Percentiles rank a stretch among this genome's conserved stretches.
Evolutionary conservation across 2,888 invertebrate genomes (phyloP).

Genomic region (Andrena bucephala): DNA sequence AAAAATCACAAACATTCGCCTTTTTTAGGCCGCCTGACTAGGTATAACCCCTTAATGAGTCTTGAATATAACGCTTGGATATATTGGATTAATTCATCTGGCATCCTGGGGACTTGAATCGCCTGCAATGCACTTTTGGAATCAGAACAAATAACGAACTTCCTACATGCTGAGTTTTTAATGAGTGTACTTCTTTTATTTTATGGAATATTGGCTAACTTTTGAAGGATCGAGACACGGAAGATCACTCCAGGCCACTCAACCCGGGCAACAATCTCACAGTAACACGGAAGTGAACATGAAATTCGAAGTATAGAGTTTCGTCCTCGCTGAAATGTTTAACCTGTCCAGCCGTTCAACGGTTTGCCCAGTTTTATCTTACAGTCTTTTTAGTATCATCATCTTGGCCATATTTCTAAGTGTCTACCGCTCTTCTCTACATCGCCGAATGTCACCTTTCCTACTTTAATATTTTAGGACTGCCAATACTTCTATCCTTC

Average conservation of each 20-base stretch:
- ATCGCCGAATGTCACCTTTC: constrained; percentile 15
- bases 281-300: background rate
- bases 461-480: constrained; percentile 7
- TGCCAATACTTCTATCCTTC: constrained; percentile 6
- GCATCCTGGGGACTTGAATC: no score
- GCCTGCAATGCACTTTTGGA: no score
- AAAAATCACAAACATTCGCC: no score
- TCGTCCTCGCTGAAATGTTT: constrained; percentile 36
- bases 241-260: background rate
- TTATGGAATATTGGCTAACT: background rate
- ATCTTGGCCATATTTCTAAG: constrained; percentile 31
- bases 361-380: constrained; percentile 21
- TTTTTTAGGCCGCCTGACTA: no score
- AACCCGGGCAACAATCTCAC: background rate
- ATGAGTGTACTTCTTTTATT: background rate
- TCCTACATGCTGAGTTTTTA: no score
- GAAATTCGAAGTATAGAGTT: constrained; percentile 24
- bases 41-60: no score
- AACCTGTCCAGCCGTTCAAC: constrained; percentile 34
- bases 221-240: background rate
- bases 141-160: no score
- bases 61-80: no score
- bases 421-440: background rate
- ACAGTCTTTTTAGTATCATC: constrained; percentile 37
- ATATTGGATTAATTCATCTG: no score